These are phyloP conservation scores for Pontoporia blainvillei DNA, from an alignment of 2,113 vertebrate species.

Conservation along the genomic window DNA sequence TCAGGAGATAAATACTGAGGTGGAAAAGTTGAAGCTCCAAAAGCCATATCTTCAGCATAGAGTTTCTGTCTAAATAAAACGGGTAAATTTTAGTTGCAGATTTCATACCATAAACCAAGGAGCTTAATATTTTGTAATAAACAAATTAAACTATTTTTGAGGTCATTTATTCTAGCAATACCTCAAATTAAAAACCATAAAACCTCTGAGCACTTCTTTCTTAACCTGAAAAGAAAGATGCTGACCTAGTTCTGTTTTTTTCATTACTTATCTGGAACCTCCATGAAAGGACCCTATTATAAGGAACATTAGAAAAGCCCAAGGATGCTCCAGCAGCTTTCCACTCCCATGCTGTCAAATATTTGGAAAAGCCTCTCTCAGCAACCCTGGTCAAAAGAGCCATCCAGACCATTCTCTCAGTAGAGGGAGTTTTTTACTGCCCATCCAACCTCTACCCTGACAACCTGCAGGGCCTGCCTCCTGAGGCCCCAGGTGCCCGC, in stretches of 20 bases:
- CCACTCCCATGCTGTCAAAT: neutral
- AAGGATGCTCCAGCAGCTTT: neutral
- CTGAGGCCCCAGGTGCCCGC: fast-evolving
- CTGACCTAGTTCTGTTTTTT: neutral
- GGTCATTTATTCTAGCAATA: neutral
- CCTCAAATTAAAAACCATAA: neutral
- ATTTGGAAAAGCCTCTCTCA: neutral
- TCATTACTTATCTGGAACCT: neutral
- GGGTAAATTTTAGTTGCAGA: neutral
- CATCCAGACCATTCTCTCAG: neutral
- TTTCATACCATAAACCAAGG: conserved; percentile 40
- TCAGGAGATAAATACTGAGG: conserved; percentile 68
- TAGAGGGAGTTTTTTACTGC: neutral
- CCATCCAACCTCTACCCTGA: neutral
- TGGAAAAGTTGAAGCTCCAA: conserved; percentile 63
- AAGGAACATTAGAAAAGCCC: neutral
- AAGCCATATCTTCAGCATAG: conserved; percentile 53
- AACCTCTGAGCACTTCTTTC: neutral
- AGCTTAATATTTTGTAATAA: neutral
- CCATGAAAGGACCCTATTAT: fast-evolving
- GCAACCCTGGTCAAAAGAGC: neutral
- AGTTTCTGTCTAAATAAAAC: conserved; percentile 67
- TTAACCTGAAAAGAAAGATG: neutral
- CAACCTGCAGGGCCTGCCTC: neutral
- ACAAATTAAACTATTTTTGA: neutral